A percentile compares a stretch with the other conserved stretches of the same genome.
These are phyloP conservation scores for Sebastolobus alascanus DNA, from an alignment of 2,797 vertebrate species.

Conservation along the genomic window DNA sequence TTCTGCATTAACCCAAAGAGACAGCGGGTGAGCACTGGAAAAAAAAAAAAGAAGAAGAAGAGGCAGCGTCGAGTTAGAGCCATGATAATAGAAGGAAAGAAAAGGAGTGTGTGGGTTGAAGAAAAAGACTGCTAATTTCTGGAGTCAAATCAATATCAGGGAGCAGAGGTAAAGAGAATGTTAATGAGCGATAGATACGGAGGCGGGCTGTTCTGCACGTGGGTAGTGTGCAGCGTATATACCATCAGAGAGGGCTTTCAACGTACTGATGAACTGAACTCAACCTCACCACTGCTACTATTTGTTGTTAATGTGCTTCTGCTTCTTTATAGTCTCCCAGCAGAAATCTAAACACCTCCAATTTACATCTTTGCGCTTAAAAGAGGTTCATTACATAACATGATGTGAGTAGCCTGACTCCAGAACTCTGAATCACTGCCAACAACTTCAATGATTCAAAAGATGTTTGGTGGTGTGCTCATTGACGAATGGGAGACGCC, in stretches of 20 bases:
- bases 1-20: slow-evolving; percentile 71
- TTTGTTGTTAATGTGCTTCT: slow-evolving; percentile 17
- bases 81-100: slow-evolving; percentile 30
- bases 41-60: slow-evolving; percentile 1
- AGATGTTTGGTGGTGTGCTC: not conserved
- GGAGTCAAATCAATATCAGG: slow-evolving; percentile 58
- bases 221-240: slow-evolving; percentile 21
- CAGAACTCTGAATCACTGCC: not conserved
- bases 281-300: not conserved
- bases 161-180: slow-evolving; percentile 37
- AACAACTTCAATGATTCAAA: not conserved
- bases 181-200: slow-evolving; percentile 31
- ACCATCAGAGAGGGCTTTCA: slow-evolving; percentile 23
- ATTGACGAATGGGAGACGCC: not conserved
- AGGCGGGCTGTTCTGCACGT: slow-evolving; percentile 21
- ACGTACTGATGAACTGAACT: slow-evolving; percentile 25
- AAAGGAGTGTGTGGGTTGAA: slow-evolving; percentile 34
- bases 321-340: slow-evolving; percentile 8
- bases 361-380: not conserved
- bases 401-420: not conserved
- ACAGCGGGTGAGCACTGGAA: slow-evolving; percentile 43
- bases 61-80: slow-evolving; percentile 9
- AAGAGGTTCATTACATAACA: not conserved
- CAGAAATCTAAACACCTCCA: not conserved
- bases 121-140: slow-evolving; percentile 41